Base-by-base conservation (phyloP, 2,888 invertebrate genomes). In the Macrophya annulata region DNA sequence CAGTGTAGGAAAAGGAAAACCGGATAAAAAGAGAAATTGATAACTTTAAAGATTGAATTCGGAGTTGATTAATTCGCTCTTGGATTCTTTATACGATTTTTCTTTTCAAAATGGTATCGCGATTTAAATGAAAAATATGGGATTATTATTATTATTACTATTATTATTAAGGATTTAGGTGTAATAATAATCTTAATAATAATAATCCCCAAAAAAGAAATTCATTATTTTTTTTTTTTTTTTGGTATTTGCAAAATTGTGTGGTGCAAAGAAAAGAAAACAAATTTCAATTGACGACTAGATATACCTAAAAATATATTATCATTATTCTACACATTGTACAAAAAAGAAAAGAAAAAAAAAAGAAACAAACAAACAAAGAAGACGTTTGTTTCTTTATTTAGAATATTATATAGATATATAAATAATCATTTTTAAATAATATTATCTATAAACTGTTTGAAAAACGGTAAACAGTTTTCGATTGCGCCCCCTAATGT, bases 241-340 rank as follows among this genome's bases (percentile, higher is more conserved):
- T 8, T 55, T 55, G n/a, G n/a, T 55, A n/a, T n/a, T n/a, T 55
- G 55, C n/a, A n/a, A 55, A 55, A 55, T 55, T 55, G 55, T 55
- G 55, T 55, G 55, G n/a, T 55, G 8, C 8, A 55, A n/a, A n/a
- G 55, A 6, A n/a, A 55, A n/a, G 1, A 55, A 55, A n/a, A 55
- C n/a, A 55, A n/a, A 55, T 55, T 55, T 55, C 55, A 55, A n/a
- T 55, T n/a, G 6, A 55, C 55, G 55, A 55, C n/a, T 55, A n/a
- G 55, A 8, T 55, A 55, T 55, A n/a, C 15, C 4, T 4, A 51
- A n/a, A 31, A 8, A 55, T 55, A 55, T 55, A 55, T 55, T 55
- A 55, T 55, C 55, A 55, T 55, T 55, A 55, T 55, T 55, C 55
- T 55, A 55, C n/a, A 55, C 55, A 55, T 55, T 55, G 55, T 55